Evolutionary conservation across 1,140 invertebrate genomes (phyloP), one percentile per base, ranked within the genome.

Genomic region (Globodera rostochiensis): DNA sequence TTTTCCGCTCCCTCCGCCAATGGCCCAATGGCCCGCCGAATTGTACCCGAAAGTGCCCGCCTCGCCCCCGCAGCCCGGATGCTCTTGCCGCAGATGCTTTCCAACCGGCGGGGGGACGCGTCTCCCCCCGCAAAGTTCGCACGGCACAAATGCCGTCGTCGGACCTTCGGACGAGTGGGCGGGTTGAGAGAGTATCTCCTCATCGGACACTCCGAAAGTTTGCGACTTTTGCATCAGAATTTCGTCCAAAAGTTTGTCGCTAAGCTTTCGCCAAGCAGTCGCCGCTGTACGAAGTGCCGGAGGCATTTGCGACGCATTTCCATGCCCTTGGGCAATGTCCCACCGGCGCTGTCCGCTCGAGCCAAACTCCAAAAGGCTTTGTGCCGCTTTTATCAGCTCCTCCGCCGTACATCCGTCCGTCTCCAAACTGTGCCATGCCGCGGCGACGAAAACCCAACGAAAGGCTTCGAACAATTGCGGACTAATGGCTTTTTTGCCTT

Each of bases 391-490:
- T 11, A 71, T 71, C 69, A 71, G 36, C 19, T 71, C 69, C n/a
- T 71, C 69, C 11, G 46, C 36, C 21, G 69, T 45, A 19, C 67
- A 98, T 94, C 2, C 95, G 92, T 98, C 96, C 21, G n/a, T 45
- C 21, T 71, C 36, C 36, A 6, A 47, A 71, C 3, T 45, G 90
- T 98, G 96, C 96, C 96, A 98, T 2, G 98, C 90, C 87, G 98
- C 94, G 0, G 96, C 95, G 0, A 96, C 96, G 91, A 98, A 99
- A 0, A 97, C 94, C 0, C 95, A 94, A 7, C 97, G 92, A 6
- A 97, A 91, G 87, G 95, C 95, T 90, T 98, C 96, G 0, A 95
- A 95, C 87, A 97, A 93, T 0, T 95, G 95, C 53, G 75, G 74
- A 57, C 53, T 64, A 15, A 80, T 70, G 15, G 80, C 80, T 25